Base-by-base conservation (phyloP, 2,797 vertebrate genomes). In the Intellagama lesueurii region DNA sequence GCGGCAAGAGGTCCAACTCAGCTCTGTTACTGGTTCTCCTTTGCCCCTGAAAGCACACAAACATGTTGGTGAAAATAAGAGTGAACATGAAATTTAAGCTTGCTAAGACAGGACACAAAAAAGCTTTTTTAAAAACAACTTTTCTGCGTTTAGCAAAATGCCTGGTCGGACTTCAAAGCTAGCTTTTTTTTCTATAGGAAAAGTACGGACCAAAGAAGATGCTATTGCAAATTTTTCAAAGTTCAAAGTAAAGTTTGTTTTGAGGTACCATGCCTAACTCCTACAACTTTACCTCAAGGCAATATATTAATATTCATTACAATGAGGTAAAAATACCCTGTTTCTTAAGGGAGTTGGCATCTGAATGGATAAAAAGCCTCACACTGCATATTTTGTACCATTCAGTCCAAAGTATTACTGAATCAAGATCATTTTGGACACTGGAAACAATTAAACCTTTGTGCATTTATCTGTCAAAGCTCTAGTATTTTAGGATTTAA, bases 21-120 rank as follows among this genome's bases (percentile, higher is more conserved):
- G 97, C 94, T 99, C 99, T 0, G 98, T 99, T 94, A 99, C 99
- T 0, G 99, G 98, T 91, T 99, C 99, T 7, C 99, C 99, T 97
- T 98, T 98, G 28, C 99, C 99, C 84, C 99, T 99, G 83, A 72
- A 93, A 47, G 0, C 83, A 19, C 0, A 81, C 75, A 64, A 79
- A 82, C 1, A 40, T 17, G 12, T 75, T 11, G 7, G 19, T 92
- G 82, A 92, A 89, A 28, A 19, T 32, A 9, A 14, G 68, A 24
- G 47, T 87, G 52, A 4, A 1, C 22, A 44, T n/a, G 32, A 12
- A 64, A 47, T 24, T 89, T 52, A 77, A 66, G 40, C 79, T 28
- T 40, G 26, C 66, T 81, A 26, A 64, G 17, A 3, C 17, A 24
- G 68, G 26, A 69, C 40, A 28, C 17, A 70, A 80, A 87, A 7